phyloP scores from a whole-genome alignment of 2,113 vertebrate genomes.

The Pristiophorus japonicus region DNA sequence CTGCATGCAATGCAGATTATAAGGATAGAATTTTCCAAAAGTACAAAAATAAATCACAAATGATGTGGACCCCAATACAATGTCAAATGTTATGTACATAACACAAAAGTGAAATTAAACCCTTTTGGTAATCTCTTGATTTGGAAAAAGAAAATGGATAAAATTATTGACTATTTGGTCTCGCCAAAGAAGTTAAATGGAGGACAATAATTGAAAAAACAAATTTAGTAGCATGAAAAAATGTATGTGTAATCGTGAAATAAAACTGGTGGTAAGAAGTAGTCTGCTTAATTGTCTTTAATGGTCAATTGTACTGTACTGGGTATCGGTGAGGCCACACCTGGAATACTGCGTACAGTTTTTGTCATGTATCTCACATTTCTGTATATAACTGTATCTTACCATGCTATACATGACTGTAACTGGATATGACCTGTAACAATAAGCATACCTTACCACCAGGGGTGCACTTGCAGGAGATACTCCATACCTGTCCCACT shows the following conservation, averaged over 20 bases:
- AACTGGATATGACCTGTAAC: no score
- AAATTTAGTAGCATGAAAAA: neutral
- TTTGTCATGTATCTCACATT: no score
- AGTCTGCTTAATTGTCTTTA: neutral
- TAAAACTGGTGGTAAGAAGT: neutral
- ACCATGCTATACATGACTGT: no score
- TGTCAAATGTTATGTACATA: neutral
- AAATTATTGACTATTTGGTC: neutral
- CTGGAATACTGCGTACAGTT: no score
- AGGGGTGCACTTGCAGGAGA: no score
- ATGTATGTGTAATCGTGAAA: neutral
- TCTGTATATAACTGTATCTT: no score
- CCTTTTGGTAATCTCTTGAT: neutral
- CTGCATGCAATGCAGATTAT: neutral
- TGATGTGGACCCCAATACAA: neutral
- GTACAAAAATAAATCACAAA: neutral
- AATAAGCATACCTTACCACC: no score
- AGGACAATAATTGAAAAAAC: neutral
- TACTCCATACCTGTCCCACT: no score
- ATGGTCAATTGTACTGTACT: neutral
- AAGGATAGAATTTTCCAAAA: constrained; percentile 13
- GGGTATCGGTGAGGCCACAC: no score
- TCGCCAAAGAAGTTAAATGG: neutral
- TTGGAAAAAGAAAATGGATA: neutral
- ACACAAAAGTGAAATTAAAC: constrained; percentile 13